Percentiles rank a stretch among this genome's conserved stretches.
These are phyloP conservation scores for Mus musculus DNA, from an alignment of 2,113 vertebrate species.

Conservation along the genomic window DNA sequence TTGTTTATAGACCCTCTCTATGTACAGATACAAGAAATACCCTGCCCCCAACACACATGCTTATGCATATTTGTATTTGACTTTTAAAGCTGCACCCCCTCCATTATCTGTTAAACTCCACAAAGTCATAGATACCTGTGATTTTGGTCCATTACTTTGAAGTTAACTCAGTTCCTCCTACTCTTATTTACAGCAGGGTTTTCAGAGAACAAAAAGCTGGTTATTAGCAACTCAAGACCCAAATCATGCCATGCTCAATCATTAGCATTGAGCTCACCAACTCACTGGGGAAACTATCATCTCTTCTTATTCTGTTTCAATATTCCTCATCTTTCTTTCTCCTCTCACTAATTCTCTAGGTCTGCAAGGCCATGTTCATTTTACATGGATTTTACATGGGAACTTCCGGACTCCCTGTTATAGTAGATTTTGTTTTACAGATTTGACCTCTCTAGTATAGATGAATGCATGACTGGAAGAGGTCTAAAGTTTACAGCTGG, in stretches of 20 bases:
- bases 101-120: not conserved
- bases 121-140: not conserved
- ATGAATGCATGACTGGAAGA: not conserved
- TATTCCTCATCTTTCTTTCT: too few relatives aligned
- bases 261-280: not conserved
- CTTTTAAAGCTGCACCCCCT: not conserved
- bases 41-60: not conserved
- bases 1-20: not conserved
- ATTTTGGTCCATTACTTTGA: not conserved
- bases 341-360: not conserved
- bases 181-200: not conserved
- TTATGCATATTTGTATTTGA: not conserved
- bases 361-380: not conserved
- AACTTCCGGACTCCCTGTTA: not conserved
- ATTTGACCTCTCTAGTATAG: not conserved
- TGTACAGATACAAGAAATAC: not conserved
- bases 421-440: not conserved
- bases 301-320: not conserved
- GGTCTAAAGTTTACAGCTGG: not conserved
- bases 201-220: slow-evolving; percentile 11
- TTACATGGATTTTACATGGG: too few relatives aligned
- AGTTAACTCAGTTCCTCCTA: not conserved
- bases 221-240: not conserved
- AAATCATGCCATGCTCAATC: not conserved
- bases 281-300: not conserved